Conservation (phyloP, 1,140 invertebrate genomes). For the Drosophila eugracilis region DNA sequence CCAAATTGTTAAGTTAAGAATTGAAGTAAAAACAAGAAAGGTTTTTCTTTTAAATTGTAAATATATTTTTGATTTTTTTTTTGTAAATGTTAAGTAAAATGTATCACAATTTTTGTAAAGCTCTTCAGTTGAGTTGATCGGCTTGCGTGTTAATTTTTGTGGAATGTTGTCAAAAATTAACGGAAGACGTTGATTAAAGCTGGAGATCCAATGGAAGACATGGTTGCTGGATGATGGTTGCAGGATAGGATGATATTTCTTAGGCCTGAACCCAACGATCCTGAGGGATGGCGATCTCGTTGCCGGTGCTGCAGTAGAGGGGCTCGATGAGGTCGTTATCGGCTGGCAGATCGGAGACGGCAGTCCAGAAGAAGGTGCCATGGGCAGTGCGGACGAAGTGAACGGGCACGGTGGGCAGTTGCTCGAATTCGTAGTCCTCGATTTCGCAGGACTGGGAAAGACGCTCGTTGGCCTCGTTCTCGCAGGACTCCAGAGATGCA, state of each 20-base stretch:
- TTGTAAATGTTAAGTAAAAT: slow-evolving; percentile 63
- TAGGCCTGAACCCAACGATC: slow-evolving; percentile 86
- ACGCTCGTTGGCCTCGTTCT: slow-evolving; percentile 81
- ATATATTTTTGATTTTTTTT: slow-evolving; percentile 70
- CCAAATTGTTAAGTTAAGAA: too few species aligned
- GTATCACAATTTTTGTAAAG: slow-evolving; percentile 84
- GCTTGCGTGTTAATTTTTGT: slow-evolving; percentile 71
- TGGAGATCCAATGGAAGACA: slow-evolving; percentile 68
- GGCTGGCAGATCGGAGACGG: slow-evolving; percentile 83
- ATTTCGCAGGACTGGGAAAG: slow-evolving; percentile 75
- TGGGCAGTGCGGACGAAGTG: slow-evolving; percentile 86
- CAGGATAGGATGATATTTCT: slow-evolving; percentile 1
- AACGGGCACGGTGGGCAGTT: slow-evolving; percentile 86
- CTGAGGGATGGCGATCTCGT: slow-evolving; percentile 81
- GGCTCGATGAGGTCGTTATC: slow-evolving; percentile 85
- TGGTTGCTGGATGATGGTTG: slow-evolving; percentile 32
- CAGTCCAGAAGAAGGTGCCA: slow-evolving; percentile 87
- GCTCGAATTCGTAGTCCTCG: slow-evolving; percentile 82
- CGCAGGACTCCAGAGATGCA: slow-evolving; percentile 68
- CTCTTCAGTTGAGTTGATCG: slow-evolving; percentile 60
- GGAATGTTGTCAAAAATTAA: slow-evolving; percentile 55
- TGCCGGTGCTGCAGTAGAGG: slow-evolving; percentile 83
- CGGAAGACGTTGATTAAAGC: slow-evolving; percentile 68
- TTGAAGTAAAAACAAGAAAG: slow-evolving; percentile 9
- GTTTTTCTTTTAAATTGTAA: slow-evolving; percentile 64